These are phyloP conservation scores for Pelobates fuscus DNA, from an alignment of 2,113 vertebrate species.

Conservation along the genomic window DNA sequence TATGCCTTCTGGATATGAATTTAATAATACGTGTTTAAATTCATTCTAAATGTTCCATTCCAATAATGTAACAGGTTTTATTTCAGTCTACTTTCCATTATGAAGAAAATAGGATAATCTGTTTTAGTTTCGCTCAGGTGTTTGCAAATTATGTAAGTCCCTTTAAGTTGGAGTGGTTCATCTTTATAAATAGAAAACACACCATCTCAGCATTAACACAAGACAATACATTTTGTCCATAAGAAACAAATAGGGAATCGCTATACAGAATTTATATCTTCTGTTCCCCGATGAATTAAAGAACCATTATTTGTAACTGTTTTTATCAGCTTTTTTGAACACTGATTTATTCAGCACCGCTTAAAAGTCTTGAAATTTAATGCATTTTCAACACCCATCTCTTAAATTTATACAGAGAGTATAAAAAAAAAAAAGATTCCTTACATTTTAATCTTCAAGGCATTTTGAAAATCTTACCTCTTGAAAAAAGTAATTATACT, in stretches of 20 bases:
- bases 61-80: conserved; percentile 4
- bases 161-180: conserved; percentile 27
- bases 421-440: too few species aligned
- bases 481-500: too few species aligned
- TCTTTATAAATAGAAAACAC: conserved; percentile 22
- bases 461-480: too few species aligned
- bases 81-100: conserved; percentile 8
- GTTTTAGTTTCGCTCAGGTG: conserved; percentile 29
- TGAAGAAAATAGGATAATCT: background rate
- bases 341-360: background rate
- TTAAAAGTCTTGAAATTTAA: too few species aligned
- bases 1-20: conserved; percentile 13
- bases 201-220: conserved; percentile 22
- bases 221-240: background rate
- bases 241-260: background rate
- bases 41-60: conserved; percentile 7
- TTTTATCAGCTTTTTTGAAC: conserved; percentile 1
- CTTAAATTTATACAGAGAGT: too few species aligned
- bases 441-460: too few species aligned
- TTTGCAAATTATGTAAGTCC: conserved; percentile 31
- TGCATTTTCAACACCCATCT: too few species aligned
- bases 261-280: conserved; percentile 15
- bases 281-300: conserved; percentile 3
- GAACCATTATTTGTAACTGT: background rate
- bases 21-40: conserved; percentile 3